Percentiles rank a stretch among this genome's conserved stretches.
phyloP scores from a whole-genome alignment of 2,113 vertebrate genomes.

The Rhynchomys soricoides region DNA sequence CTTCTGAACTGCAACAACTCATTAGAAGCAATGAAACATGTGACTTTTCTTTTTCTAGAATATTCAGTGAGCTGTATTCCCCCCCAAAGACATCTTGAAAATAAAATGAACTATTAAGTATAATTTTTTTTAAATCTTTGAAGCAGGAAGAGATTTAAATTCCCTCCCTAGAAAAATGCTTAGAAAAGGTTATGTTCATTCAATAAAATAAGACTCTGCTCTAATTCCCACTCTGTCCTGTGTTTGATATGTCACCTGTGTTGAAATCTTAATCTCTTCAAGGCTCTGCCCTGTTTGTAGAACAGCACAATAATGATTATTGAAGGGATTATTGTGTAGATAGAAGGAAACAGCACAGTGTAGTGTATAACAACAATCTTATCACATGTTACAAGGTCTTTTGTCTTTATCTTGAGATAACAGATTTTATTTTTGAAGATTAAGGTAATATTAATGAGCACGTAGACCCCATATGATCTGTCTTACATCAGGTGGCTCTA shows the following conservation, averaged over 20 bases:
- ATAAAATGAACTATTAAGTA: slow-evolving; percentile 61
- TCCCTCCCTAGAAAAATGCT: not conserved
- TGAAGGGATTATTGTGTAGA: not conserved
- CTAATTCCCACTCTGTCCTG: not conserved
- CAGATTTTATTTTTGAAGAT: slow-evolving; percentile 33
- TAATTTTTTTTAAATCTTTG: not conserved
- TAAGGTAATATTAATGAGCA: slow-evolving; percentile 49
- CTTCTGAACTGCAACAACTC: slow-evolving; percentile 83
- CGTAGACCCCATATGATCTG: not conserved
- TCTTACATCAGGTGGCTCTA: not conserved
- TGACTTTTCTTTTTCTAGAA: slow-evolving; percentile 69
- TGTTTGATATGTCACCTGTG: not conserved
- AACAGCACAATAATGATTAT: not conserved
- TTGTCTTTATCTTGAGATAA: slow-evolving; percentile 29
- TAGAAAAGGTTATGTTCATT: not conserved
- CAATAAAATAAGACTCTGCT: not conserved
- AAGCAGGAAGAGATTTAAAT: not conserved
- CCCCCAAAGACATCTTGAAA: slow-evolving; percentile 56
- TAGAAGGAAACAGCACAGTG: not conserved
- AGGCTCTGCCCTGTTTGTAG: slow-evolving; percentile 13
- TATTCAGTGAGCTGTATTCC: slow-evolving; percentile 59
- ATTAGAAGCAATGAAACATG: slow-evolving; percentile 78
- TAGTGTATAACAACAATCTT: not conserved
- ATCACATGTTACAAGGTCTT: not conserved
- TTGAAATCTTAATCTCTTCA: not conserved